Evolutionary conservation across 2,113 vertebrate species (phyloP).

Genomic region (Tetrao urogallus): DNA sequence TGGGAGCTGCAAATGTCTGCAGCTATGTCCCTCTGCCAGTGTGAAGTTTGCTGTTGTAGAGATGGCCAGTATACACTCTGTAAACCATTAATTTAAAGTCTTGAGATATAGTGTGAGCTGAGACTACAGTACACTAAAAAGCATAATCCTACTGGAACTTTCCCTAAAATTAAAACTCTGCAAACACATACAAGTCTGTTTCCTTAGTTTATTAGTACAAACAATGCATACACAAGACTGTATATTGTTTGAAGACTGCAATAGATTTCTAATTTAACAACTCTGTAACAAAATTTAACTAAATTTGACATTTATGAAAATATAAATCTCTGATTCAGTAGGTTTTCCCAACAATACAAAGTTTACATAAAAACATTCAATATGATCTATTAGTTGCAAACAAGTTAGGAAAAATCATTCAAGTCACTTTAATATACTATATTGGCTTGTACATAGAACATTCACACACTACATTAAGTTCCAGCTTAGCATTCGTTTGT

Average conservation of each 20-base stretch:
- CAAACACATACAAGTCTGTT: conserved; percentile 40
- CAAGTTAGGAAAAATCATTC: conserved; percentile 96
- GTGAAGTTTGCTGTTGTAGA: neutral
- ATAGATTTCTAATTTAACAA: conserved; percentile 93
- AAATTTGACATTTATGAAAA: conserved; percentile 99
- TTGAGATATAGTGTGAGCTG: neutral
- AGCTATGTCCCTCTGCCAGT: neutral
- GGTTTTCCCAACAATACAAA: conserved; percentile 97
- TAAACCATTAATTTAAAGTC: neutral
- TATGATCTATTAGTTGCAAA: conserved; percentile 97
- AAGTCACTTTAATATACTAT: conserved; percentile 94
- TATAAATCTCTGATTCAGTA: conserved; percentile 99
- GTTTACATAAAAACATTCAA: conserved; percentile 99
- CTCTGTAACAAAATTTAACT: conserved; percentile 99
- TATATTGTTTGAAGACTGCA: conserved; percentile 94
- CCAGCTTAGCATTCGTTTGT: conserved; percentile 73
- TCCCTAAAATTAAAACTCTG: neutral
- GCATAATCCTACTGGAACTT: neutral
- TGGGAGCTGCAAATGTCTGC: neutral
- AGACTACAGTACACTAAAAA: neutral
- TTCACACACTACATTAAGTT: conserved; percentile 81
- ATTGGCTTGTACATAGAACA: conserved; percentile 90
- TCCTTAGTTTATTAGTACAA: conserved; percentile 95
- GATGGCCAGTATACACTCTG: neutral
- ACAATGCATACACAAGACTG: conserved; percentile 97